Evolutionary conservation across 2,113 vertebrate species (phyloP).

Genomic region (Pollimyrus isidori): DNA sequence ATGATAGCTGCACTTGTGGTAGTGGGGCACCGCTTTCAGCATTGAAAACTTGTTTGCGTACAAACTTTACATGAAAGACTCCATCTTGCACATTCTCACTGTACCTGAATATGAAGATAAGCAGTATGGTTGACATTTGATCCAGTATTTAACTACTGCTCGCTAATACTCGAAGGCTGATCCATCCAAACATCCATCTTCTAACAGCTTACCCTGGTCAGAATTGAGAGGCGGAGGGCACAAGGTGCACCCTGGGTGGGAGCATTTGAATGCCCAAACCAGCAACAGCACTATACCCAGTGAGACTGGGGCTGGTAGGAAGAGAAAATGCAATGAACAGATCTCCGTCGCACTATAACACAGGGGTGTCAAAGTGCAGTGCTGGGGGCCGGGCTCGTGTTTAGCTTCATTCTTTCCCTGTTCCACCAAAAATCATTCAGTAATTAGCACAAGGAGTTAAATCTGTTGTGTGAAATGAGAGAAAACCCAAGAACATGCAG

Average conservation of each 20-base stretch:
- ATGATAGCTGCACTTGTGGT: not conserved
- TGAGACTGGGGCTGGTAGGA: not conserved
- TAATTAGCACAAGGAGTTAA: no score
- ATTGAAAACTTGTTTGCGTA: not conserved
- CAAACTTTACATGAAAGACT: not conserved
- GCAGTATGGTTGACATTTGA: not conserved
- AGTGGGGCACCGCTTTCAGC: not conserved
- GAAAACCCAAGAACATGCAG: no score
- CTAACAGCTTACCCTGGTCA: not conserved
- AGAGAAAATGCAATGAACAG: not conserved
- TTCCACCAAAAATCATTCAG: no score
- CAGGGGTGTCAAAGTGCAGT: no score
- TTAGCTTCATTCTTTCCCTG: no score
- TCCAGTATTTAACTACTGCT: not conserved
- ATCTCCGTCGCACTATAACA: not conserved
- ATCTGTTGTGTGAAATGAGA: no score
- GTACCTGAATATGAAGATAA: not conserved
- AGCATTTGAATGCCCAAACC: not conserved
- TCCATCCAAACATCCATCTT: not conserved
- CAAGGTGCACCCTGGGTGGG: not conserved
- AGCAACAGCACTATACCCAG: not conserved
- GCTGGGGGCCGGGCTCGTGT: no score
- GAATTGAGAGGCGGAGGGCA: not conserved
- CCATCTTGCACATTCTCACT: not conserved
- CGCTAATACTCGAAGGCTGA: not conserved